Conservation (phyloP, 2,113 vertebrate species). For the Varanus salvator region DNA sequence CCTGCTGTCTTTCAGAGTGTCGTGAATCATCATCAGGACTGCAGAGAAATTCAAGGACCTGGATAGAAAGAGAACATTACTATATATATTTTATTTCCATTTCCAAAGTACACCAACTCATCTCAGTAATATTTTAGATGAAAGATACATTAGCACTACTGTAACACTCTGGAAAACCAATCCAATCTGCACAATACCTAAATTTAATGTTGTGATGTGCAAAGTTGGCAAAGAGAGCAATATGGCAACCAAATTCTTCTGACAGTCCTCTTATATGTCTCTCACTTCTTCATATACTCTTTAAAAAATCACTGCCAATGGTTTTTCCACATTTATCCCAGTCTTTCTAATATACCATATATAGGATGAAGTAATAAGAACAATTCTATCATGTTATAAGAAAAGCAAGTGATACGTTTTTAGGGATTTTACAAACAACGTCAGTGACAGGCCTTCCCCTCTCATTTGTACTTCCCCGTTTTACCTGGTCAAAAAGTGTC, state of each 20-base stretch:
- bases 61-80: slow-evolving; percentile 11
- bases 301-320: slow-evolving; percentile 20
- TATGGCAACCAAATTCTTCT: background rate
- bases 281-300: background rate
- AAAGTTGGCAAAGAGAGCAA: background rate
- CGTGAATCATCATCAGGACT: slow-evolving; percentile 94
- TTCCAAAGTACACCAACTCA: background rate
- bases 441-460: background rate
- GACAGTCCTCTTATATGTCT: background rate
- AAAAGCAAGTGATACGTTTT: background rate
- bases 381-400: background rate
- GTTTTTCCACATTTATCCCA: background rate
- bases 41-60: slow-evolving; percentile 98
- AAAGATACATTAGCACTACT: background rate
- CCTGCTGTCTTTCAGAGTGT: slow-evolving; percentile 97
- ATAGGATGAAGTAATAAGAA: background rate
- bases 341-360: background rate
- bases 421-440: background rate
- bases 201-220: background rate
- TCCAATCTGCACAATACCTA: background rate
- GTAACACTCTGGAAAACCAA: background rate
- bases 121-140: background rate
- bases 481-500: slow-evolving; percentile 96
- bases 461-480: slow-evolving; percentile 5
- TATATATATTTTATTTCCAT: background rate